Evolutionary conservation across 2,888 invertebrate genomes (phyloP), one percentile per base, ranked within the genome.

Genomic region (Dicranocentrus wangi): DNA sequence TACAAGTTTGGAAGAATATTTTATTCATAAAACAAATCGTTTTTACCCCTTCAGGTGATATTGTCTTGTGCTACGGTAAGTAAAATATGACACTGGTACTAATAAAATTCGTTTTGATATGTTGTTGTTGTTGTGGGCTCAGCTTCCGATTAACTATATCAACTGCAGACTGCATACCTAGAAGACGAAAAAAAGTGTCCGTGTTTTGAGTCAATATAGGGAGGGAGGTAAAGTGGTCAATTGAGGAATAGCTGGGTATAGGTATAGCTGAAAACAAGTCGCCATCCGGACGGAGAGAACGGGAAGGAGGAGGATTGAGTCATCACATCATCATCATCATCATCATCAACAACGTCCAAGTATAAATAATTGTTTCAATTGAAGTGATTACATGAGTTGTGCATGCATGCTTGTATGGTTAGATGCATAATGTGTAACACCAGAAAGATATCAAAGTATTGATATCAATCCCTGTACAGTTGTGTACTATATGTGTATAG

Each of bases 301-400:
- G 66, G 58, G 60, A 68, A 60, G 68, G 28, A 68, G 60, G 76
- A 68, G 66, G 76, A 76, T 76, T 76, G 76, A 76, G 76, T 76
- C 76, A 76, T 76, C 75, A 75, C 66, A 47, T 42, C 75, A 21
- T 68, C 55, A 66, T 75, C 65, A 53, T 53, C 66, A 75, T 51
- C 65, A 75, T 23, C 66, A 53, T 19, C 42, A 23, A 53, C 58
- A 76, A 8, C 68, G 60, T 25, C 60, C 66, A 69, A 76, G 76
- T 68, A 76, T 76, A 76, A 76, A 68, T 76, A 76, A 76, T 76
- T 76, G 68, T 68, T 76, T 76, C 76, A 76, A 76, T 76, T 76
- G 76, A 76, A 76, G 68, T 68, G 76, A 68, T 76, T 76, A 76
- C 76, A 76, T 68, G 68, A 39, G 55, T 58, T 66, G 25, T 21